Evolutionary conservation across 2,888 invertebrate species (phyloP), one percentile per base, ranked within the genome.

Genomic region (Holacanthella duospinosa): DNA sequence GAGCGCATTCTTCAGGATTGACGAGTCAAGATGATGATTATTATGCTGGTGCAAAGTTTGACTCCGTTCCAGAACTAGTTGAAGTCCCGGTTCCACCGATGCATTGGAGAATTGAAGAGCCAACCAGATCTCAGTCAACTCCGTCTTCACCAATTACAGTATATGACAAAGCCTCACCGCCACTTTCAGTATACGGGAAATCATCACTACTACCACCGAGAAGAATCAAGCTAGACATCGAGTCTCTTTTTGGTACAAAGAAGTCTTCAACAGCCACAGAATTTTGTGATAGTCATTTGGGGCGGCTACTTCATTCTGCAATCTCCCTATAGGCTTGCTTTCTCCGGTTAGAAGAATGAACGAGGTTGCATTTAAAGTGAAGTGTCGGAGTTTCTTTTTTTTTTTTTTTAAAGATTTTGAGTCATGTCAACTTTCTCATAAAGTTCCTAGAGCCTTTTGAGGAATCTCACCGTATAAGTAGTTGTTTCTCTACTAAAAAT

Each of bases 11-110:
- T 36, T 16, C 48, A n/a, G 16, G 48, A 16, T 36, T 6, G 36
- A 36, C 6, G 36, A 9, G n/a, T 9, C 48, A 48, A 21, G 21
- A 21, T 56, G 43, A 60, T 12, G 55, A 29, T 12, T 55, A 9
- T 26, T 55, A 55, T 55, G 27, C 28, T 27, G 55, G 55, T 27
- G 55, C 55, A 27, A 55, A 55, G 28, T 55, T 55, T 55, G 55
- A 55, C 21, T 6, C 55, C 6, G 29, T 55, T 26, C 55, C 55
- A 55, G 29, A 16, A 21, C 29, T 29, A 12, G 9, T 29, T 28
- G 29, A 29, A 6, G 28, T 55, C 29, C 55, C 55, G 6, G 19
- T 29, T 4, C 29, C 29, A 55, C 55, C 55, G 6, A 55, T 28
- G 27, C 55, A 26, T 12, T 55, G 55, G 55, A 55, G 4, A 21